Conservation (phyloP, 2,888 invertebrate species). For the Hetaerina titia region DNA sequence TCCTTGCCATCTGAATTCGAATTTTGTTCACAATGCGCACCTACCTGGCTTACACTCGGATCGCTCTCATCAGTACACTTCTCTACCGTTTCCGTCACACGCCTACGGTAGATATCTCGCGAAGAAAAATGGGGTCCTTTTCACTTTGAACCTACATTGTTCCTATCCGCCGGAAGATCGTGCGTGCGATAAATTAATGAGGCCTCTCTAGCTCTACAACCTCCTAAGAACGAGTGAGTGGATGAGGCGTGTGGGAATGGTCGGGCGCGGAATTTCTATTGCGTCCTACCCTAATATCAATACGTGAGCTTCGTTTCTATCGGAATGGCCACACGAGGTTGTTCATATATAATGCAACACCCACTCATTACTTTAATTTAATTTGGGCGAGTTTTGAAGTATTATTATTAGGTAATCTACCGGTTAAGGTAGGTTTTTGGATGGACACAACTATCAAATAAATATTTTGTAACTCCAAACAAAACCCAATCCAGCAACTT, state of each 20-base stretch:
- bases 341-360: too few species aligned
- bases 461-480: too few species aligned
- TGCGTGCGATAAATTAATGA: slow-evolving; percentile 27
- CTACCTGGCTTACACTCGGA: background rate
- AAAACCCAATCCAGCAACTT: too few species aligned
- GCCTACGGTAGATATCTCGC: background rate
- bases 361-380: too few species aligned
- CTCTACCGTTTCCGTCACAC: background rate
- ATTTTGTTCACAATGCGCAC: background rate
- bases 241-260: background rate
- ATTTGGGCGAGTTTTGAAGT: too few species aligned
- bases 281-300: background rate
- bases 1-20: background rate
- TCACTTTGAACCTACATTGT: background rate
- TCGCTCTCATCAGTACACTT: background rate
- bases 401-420: too few species aligned
- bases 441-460: too few species aligned
- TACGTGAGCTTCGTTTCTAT: too few species aligned
- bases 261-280: background rate
- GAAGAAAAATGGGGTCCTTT: background rate
- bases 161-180: background rate
- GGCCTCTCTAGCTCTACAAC: background rate
- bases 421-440: too few species aligned
- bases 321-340: too few species aligned
- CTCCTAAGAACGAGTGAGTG: background rate